Conservation (phyloP, 2,797 vertebrate genomes). For the Hybognathus amarus region DNA sequence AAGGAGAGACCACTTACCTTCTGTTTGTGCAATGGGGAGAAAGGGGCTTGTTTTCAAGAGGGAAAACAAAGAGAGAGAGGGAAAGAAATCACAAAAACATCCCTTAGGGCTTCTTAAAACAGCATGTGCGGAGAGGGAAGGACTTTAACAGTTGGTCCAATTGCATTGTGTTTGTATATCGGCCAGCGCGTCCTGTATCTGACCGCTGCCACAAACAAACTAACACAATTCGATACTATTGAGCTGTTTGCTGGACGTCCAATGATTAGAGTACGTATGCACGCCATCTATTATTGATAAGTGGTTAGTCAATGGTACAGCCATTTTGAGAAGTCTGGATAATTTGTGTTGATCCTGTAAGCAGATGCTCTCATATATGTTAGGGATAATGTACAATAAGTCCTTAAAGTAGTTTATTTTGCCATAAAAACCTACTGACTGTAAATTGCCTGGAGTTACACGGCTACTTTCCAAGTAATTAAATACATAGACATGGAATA, state of each 20-base stretch:
- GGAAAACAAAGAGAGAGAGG: conserved; percentile 14
- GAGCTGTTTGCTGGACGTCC: conserved; percentile 61
- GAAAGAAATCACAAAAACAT: conserved; percentile 25
- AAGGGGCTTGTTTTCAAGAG: conserved; percentile 9
- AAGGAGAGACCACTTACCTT: conserved; percentile 21
- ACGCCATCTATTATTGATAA: conserved; percentile 38
- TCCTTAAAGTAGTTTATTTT: neutral
- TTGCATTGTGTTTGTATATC: conserved; percentile 25
- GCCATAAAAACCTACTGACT: neutral
- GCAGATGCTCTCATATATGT: neutral
- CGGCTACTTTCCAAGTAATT: neutral
- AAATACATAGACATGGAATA: neutral
- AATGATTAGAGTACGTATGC: conserved; percentile 52
- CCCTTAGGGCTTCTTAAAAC: conserved; percentile 9
- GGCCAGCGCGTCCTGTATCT: neutral
- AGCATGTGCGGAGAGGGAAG: neutral
- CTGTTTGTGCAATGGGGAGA: conserved; percentile 2
- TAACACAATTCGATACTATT: conserved; percentile 58
- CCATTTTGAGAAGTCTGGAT: neutral
- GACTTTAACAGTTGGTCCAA: neutral
- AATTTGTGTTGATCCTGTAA: conserved; percentile 7
- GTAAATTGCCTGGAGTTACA: neutral
- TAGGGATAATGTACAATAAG: neutral
- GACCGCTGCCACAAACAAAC: conserved; percentile 37
- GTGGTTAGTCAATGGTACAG: neutral